Evolutionary conservation across 1,140 invertebrate species (phyloP).

Genomic region (Cotesia glomerata): DNA sequence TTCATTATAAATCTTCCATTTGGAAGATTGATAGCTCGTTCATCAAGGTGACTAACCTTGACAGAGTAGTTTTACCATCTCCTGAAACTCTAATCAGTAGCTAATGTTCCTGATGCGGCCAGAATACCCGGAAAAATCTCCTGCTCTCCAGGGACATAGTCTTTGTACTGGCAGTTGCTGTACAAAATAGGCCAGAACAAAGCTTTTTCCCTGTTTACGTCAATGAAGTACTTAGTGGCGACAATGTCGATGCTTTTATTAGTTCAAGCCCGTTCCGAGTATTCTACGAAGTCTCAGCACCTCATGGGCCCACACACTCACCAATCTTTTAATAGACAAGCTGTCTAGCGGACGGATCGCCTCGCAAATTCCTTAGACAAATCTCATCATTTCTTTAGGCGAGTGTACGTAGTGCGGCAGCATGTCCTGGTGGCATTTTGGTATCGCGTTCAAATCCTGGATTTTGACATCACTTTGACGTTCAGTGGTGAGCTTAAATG

Average conservation of each 20-base stretch:
- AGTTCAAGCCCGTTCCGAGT: conserved; percentile 94
- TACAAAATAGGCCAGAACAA: conserved; percentile 92
- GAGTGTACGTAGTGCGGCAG: conserved; percentile 99
- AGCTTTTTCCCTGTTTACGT: conserved; percentile 84
- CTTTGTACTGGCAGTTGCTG: conserved; percentile 98
- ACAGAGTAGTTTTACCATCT: conserved; percentile 99
- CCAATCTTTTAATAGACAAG: conserved; percentile 90
- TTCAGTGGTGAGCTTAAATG: conserved; percentile 96
- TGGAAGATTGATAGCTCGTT: conserved; percentile 98
- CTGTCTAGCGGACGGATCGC: too few species aligned
- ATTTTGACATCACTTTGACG: conserved; percentile 99
- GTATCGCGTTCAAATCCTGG: conserved; percentile 99
- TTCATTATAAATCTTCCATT: conserved; percentile 97
- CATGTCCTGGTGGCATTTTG: conserved; percentile 99
- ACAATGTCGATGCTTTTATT: conserved; percentile 97
- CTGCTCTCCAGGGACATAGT: conserved; percentile 97
- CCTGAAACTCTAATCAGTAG: conserved; percentile 97
- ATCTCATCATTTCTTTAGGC: conserved; percentile 98
- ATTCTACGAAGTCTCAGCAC: conserved; percentile 95
- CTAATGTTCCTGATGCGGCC: conserved; percentile 97
- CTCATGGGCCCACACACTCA: conserved; percentile 98
- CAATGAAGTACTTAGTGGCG: conserved; percentile 94
- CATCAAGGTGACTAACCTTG: conserved; percentile 99
- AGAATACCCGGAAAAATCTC: conserved; percentile 98
- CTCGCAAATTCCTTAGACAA: conserved; percentile 98